A percentile compares a stretch with the other conserved stretches of the same genome.
These are phyloP conservation scores for Phasianus colchicus DNA, from an alignment of 2,113 vertebrate species.

Conservation along the genomic window DNA sequence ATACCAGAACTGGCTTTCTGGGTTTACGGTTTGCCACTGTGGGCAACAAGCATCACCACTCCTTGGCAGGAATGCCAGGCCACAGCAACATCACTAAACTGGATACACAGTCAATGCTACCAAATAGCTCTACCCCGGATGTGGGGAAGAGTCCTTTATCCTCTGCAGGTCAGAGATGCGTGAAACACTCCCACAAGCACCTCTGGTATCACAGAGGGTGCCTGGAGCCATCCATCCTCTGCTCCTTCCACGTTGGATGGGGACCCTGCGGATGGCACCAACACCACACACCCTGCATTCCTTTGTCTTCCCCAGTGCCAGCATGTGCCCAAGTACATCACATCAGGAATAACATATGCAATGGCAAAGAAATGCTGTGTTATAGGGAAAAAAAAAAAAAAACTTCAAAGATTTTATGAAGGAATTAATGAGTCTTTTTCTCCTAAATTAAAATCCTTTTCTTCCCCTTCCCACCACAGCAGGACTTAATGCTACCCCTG, in stretches of 20 bases:
- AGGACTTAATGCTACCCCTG: not conserved
- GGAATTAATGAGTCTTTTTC: not conserved
- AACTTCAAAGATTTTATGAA: not conserved
- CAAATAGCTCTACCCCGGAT: not conserved
- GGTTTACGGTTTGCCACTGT: not conserved
- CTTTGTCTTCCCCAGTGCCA: rapidly evolving
- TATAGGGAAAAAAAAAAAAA: not conserved
- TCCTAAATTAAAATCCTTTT: not conserved
- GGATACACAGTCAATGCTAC: rapidly evolving
- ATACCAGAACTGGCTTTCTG: rapidly evolving
- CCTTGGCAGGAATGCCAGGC: not conserved
- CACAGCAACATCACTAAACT: rapidly evolving
- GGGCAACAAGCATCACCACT: not conserved
- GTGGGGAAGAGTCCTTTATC: not conserved
- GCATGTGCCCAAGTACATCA: rapidly evolving
- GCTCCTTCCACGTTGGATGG: not conserved
- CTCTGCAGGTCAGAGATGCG: not conserved
- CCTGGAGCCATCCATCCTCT: not conserved
- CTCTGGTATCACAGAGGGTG: not conserved
- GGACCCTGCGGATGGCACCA: not conserved
- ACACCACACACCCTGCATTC: rapidly evolving
- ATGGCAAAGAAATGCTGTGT: not conserved
- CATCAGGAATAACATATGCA: not conserved
- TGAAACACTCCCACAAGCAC: rapidly evolving
- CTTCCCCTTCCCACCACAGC: not conserved